Percentiles rank a stretch among this genome's conserved stretches.
Evolutionary conservation across 2,888 invertebrate genomes (phyloP).

Genomic region (Cantharis lateralis): DNA sequence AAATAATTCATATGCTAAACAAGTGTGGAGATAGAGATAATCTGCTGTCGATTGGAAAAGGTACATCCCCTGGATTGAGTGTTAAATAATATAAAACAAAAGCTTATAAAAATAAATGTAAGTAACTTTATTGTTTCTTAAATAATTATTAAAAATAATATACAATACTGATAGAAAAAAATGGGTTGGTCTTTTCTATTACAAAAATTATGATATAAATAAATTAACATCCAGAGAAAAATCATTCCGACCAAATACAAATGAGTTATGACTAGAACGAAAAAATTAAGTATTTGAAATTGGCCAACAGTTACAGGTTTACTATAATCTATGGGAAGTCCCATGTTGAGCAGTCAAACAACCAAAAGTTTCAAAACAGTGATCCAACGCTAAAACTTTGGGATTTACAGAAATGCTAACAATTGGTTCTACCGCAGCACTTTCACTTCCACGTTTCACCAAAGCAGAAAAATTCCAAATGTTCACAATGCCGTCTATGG

Average conservation of each 20-base stretch:
- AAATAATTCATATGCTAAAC: too few species aligned
- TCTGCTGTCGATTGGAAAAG: not conserved
- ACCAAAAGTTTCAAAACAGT: conserved; percentile 46
- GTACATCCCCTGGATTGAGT: not conserved
- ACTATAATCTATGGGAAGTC: not conserved
- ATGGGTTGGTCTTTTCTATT: not conserved
- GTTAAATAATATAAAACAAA: not conserved
- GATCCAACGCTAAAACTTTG: conserved; percentile 43
- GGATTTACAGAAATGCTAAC: conserved; percentile 34
- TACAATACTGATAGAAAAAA: not conserved
- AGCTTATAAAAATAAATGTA: not conserved
- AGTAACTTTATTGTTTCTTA: not conserved
- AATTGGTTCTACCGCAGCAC: conserved; percentile 37
- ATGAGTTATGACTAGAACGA: not conserved
- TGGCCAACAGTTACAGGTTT: not conserved
- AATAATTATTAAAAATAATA: not conserved
- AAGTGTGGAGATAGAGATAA: too few species aligned
- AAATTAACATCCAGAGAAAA: not conserved
- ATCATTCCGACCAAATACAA: not conserved
- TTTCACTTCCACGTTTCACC: conserved; percentile 29
- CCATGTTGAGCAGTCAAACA: conserved; percentile 24
- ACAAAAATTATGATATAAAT: not conserved
- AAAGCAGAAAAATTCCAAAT: conserved; percentile 61
- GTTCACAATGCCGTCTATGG: conserved; percentile 67
- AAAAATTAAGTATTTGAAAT: not conserved